A percentile compares a stretch with the other conserved stretches of the same genome.
These are phyloP conservation scores for Ochlodes sylvanus DNA, from an alignment of 2,888 invertebrate species.

Conservation along the genomic window DNA sequence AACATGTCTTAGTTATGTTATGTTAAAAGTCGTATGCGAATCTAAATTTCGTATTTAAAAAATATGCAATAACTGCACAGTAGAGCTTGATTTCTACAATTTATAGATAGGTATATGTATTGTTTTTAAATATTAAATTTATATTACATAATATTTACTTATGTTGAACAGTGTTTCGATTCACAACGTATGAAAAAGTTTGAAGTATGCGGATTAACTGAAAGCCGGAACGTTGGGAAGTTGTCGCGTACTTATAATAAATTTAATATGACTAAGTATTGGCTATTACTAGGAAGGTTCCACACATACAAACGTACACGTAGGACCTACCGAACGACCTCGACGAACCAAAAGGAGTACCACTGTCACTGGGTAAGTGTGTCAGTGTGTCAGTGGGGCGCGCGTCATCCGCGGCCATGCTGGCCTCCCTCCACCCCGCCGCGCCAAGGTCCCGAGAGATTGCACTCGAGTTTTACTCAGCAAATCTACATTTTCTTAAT, in stretches of 20 bases:
- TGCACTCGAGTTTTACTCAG: slow-evolving; percentile 67
- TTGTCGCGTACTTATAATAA: background rate
- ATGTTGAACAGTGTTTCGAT: too few species aligned
- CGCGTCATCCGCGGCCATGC: slow-evolving; percentile 81
- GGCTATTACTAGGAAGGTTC: slow-evolving; percentile 19
- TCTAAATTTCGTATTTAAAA: too few species aligned
- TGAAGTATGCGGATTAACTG: background rate
- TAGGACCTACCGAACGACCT: slow-evolving; percentile 79
- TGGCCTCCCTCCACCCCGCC: slow-evolving; percentile 53
- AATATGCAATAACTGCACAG: too few species aligned
- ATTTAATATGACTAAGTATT: slow-evolving; percentile 4
- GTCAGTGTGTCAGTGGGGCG: slow-evolving; percentile 84
- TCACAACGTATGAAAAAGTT: background rate
- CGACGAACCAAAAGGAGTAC: slow-evolving; percentile 82
- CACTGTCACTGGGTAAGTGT: slow-evolving; percentile 85
- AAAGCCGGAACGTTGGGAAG: background rate
- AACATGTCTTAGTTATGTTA: too few species aligned
- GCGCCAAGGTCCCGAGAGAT: slow-evolving; percentile 77
- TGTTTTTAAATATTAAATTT: too few species aligned
- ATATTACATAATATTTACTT: too few species aligned
- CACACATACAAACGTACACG: slow-evolving; percentile 57
- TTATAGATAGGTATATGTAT: too few species aligned
- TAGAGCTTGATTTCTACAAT: too few species aligned
- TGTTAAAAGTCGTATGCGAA: too few species aligned
- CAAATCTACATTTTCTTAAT: slow-evolving; percentile 59